Base-by-base conservation (phyloP, 2,888 invertebrate genomes). In the Brenthis ino region DNA sequence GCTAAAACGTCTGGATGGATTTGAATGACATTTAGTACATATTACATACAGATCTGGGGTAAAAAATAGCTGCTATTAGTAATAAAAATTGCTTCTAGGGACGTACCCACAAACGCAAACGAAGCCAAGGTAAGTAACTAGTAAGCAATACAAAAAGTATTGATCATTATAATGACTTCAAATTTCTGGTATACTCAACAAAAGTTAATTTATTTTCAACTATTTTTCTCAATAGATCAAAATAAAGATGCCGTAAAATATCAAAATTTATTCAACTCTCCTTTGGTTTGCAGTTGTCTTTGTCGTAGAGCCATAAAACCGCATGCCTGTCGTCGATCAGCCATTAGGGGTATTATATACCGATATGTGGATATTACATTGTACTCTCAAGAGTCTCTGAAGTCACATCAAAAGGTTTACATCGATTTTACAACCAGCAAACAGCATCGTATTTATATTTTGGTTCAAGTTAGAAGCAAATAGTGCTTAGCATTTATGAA, bases 391-490 rank as follows among this genome's bases (percentile, higher is more conserved):
- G 50, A 43, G 65, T 28, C 28, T 47, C 50, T 51, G 54, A 56
- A 60, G 48, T 71, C 55, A 69, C 33, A 64, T 66, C 50, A 50
- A 69, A 58, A 64, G 47, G 64, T 33, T 51, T 60, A 63, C 24
- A 64, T 51, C 68, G 65, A 66, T 65, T 55, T 68, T 65, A 47
- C 47, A 57, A 37, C 37, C 37, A 57, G 53, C 56, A 16, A 56
- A 54, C 28, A 50, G 47, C 57, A 55, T n/a, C 2, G 43, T 57
- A 68, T 57, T 53, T 57, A 68, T 20, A 63, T 58, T 64, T 58
- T 24, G 56, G 56, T 48, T 50, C 14, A 14, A 50, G 24, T 11
- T 4, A 4, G 53, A 20, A 53, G 5, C 11, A 54, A 54, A 54
- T 54, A 6, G 5, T 28, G 28, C 13, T 28, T 54, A 54, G 14